Conservation (phyloP, 2,797 vertebrate genomes). For the Dendrocincla tyrannina region DNA sequence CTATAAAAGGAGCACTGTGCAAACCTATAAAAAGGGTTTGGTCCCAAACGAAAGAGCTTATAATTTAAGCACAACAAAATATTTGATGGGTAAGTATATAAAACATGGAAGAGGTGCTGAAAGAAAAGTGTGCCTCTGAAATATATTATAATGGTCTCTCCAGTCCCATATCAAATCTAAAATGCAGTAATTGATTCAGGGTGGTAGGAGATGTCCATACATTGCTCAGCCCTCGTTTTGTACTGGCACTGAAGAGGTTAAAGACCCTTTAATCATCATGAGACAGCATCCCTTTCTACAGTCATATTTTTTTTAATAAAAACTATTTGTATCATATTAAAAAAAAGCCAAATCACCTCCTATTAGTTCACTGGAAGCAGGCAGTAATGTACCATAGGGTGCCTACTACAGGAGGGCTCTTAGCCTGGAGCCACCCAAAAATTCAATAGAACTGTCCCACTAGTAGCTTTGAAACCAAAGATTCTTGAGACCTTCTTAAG, state of each 20-base stretch:
- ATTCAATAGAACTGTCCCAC: conserved; percentile 41
- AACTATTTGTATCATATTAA: conserved; percentile 52
- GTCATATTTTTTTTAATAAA: conserved; percentile 68
- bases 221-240: background rate
- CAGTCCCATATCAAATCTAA: background rate
- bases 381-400: conserved; percentile 41
- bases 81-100: background rate
- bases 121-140: background rate
- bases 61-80: background rate
- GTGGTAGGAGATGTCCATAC: background rate
- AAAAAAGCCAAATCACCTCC: conserved; percentile 48
- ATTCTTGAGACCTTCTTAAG: conserved; percentile 64
- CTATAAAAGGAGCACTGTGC: background rate
- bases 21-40: background rate
- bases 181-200: background rate
- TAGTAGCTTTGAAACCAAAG: conserved; percentile 69
- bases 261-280: conserved; percentile 23
- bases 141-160: background rate
- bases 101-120: background rate
- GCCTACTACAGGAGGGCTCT: conserved; percentile 58
- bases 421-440: conserved; percentile 60
- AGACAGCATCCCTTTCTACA: background rate
- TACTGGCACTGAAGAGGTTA: conserved; percentile 25
- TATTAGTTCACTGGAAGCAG: conserved; percentile 38
- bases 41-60: background rate